phyloP scores from a whole-genome alignment of 2,797 vertebrate species.

The Channallabes apus region DNA sequence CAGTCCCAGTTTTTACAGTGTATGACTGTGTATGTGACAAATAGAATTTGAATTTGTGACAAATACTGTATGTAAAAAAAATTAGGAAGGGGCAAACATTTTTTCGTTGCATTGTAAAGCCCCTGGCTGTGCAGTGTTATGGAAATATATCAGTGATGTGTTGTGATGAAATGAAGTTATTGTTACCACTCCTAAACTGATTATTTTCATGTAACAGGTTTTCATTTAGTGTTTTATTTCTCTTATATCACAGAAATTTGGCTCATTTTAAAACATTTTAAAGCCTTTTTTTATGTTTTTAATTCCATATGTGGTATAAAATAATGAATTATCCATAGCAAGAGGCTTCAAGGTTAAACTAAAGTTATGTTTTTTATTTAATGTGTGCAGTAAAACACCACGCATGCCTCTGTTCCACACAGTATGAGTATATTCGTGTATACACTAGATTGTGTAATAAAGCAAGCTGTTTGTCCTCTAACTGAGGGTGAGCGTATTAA shows the following conservation, averaged over 20 bases:
- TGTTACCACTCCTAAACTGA: neutral
- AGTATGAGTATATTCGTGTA: neutral
- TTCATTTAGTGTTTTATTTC: neutral
- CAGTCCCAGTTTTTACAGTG: too few species aligned
- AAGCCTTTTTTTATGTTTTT: too few species aligned
- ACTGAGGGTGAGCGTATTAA: neutral
- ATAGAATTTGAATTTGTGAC: too few species aligned
- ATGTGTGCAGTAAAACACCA: neutral
- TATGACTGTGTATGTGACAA: too few species aligned
- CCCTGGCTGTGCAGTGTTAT: neutral
- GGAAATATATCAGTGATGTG: neutral
- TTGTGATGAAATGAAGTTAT: too few species aligned
- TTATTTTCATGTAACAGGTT: neutral
- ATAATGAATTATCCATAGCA: neutral
- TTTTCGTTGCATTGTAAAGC: too few species aligned
- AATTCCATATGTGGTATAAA: neutral
- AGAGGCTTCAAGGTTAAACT: neutral
- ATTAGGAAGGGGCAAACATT: too few species aligned
- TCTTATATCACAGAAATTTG: neutral
- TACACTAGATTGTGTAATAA: neutral
- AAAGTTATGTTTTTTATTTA: neutral
- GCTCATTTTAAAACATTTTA: neutral
- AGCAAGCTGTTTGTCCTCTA: neutral
- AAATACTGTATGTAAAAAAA: too few species aligned
- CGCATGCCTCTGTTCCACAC: neutral